phyloP scores from a whole-genome alignment of 2,113 vertebrate species.

The Stictonetta naevosa region DNA sequence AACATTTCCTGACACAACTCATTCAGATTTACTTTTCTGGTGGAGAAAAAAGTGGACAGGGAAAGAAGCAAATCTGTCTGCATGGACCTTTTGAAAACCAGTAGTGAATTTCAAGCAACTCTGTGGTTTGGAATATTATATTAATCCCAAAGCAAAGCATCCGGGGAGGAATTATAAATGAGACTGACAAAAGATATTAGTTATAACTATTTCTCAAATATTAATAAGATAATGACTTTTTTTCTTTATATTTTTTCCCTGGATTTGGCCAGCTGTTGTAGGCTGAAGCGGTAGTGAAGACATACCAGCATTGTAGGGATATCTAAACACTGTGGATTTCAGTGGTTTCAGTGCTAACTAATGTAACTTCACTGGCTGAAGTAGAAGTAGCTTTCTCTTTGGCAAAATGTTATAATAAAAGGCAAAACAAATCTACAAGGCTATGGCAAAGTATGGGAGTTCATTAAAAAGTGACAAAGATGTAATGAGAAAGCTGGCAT shows the following conservation, averaged over 20 bases:
- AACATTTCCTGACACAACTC: neutral
- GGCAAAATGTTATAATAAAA: neutral
- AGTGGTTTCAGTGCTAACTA: neutral
- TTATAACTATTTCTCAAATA: slow-evolving; percentile 21
- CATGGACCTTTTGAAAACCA: neutral
- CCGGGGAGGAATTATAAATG: neutral
- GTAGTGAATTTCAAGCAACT: neutral
- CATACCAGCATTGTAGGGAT: neutral
- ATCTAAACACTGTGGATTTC: neutral
- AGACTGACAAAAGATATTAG: neutral
- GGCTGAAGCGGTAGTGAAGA: neutral
- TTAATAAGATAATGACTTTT: neutral
- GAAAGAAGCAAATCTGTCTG: neutral
- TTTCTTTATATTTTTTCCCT: neutral
- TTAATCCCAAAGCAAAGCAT: neutral
- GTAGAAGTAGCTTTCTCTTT: neutral
- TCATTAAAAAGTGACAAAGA: neutral
- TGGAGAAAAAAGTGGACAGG: neutral
- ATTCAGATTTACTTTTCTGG: neutral
- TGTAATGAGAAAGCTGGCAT: neutral
- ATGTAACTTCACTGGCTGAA: neutral
- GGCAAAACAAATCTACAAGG: neutral
- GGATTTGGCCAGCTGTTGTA: neutral
- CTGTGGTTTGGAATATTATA: neutral
- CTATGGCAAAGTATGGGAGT: neutral